These are phyloP conservation scores for Mungos mungo DNA, from an alignment of 2,113 vertebrate genomes.

Conservation along the genomic window DNA sequence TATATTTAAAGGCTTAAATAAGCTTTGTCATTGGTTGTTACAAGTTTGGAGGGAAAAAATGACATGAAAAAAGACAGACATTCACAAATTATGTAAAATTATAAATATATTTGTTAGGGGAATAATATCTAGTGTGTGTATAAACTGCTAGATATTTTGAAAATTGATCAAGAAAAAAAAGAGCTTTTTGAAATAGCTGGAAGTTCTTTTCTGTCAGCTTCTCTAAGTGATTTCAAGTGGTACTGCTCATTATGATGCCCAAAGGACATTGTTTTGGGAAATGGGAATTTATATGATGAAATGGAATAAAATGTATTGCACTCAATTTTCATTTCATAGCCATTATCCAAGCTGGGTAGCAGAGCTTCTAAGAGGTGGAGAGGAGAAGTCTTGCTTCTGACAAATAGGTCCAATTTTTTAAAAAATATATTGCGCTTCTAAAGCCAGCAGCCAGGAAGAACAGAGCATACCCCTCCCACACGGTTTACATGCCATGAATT, in stretches of 20 bases:
- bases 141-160: background rate
- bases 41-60: background rate
- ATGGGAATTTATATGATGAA: background rate
- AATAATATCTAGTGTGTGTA: too few species aligned
- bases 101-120: background rate
- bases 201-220: background rate
- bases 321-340: background rate
- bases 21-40: background rate
- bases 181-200: background rate
- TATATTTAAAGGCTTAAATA: background rate
- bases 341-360: too few species aligned
- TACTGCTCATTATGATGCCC: background rate
- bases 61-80: background rate
- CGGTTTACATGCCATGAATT: rapidly evolving
- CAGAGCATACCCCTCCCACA: rapidly evolving
- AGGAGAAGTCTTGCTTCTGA: too few species aligned
- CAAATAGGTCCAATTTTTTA: background rate
- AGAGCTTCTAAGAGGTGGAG: background rate
- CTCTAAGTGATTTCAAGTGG: background rate
- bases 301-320: background rate
- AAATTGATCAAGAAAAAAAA: background rate
- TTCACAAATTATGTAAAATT: background rate
- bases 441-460: background rate
- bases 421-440: rapidly evolving
- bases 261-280: background rate